Evolutionary conservation across 2,797 vertebrate species (phyloP), one percentile per base, ranked within the genome.

Genomic region (Ficedula albicollis): DNA sequence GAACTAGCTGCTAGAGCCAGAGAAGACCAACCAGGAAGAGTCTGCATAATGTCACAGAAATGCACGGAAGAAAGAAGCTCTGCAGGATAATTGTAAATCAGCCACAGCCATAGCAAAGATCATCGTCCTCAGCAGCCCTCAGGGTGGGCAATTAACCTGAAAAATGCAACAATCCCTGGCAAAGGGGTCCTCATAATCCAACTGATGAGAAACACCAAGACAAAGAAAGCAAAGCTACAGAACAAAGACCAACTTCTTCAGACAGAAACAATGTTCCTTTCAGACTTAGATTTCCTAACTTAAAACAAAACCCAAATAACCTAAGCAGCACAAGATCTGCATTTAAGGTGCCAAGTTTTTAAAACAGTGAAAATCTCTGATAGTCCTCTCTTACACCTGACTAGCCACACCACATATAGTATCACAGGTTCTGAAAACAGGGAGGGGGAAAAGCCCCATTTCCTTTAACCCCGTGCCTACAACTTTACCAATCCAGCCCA

Each of bases 361-460:
- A 48, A 85, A 62, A 43, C 48, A 84, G 27, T 11, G 43, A 87
- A 86, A 55, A 58, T 34, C 18, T 70, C 62, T 55, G 44, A 49
- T 22, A 48, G 54, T 72, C 25, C 19, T 76, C 43, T 84, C 36
- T 51, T 55, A 52, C 10, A 36, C 8, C 7, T 54, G 30, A 69
- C 32, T 3, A 1, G 27, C 30, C 2, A 2, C 20, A 60, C 14
- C 41, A 84, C 62, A 26, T 52, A 16, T 26, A 32, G 5, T 29
- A 15, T 49, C 14, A 2, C 0, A 76, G 10, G 48, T 60, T 60
- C 69, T 68, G 54, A 52, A 69, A 38, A 48, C 36, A 14, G 5
- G 0, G n/a, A 15, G 6, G 0, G 5, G 10, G 6, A 1, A 67
- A 58, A 25, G 10, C 19, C 29, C 8, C 15, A 46, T 5, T 44